Conservation (phyloP, 2,888 invertebrate species). For the Coecobrya sp. region DNA sequence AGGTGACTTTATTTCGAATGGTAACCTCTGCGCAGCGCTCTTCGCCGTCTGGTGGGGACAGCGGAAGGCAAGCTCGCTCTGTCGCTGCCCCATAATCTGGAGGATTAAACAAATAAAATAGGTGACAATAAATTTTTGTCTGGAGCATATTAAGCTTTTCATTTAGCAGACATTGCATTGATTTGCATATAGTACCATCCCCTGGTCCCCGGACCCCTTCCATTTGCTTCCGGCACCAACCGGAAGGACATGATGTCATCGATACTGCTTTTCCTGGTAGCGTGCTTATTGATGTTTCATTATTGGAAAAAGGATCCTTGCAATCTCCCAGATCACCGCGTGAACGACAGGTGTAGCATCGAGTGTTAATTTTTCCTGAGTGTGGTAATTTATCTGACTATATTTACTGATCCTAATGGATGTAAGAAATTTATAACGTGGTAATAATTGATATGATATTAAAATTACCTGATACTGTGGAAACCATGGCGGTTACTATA, state of each 20-base stretch:
- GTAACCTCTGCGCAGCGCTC: constrained; percentile 96
- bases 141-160: too few relatives aligned
- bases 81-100: constrained; percentile 96
- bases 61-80: constrained; percentile 95
- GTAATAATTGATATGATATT: too few relatives aligned
- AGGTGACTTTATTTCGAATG: constrained; percentile 92
- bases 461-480: background rate
- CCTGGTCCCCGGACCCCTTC: constrained; percentile 93
- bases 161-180: too few relatives aligned
- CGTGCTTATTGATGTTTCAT: constrained; percentile 92
- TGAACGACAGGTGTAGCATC: constrained; percentile 95
- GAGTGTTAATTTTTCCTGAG: constrained; percentile 90
- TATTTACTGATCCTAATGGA: too few relatives aligned
- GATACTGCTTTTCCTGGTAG: constrained; percentile 91
- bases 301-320: constrained; percentile 94
- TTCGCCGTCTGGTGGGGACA: constrained; percentile 95
- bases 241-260: constrained; percentile 94
- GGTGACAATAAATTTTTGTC: too few relatives aligned
- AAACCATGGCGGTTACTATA: background rate
- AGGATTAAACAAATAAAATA: constrained; percentile 88
- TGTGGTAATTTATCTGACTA: too few relatives aligned
- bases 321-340: constrained; percentile 96
- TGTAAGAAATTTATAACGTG: too few relatives aligned
- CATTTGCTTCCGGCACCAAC: constrained; percentile 97
- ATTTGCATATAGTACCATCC: constrained; percentile 89